Base-by-base conservation (phyloP, 2,797 vertebrate species). In the Sebastes taczanowskii region DNA sequence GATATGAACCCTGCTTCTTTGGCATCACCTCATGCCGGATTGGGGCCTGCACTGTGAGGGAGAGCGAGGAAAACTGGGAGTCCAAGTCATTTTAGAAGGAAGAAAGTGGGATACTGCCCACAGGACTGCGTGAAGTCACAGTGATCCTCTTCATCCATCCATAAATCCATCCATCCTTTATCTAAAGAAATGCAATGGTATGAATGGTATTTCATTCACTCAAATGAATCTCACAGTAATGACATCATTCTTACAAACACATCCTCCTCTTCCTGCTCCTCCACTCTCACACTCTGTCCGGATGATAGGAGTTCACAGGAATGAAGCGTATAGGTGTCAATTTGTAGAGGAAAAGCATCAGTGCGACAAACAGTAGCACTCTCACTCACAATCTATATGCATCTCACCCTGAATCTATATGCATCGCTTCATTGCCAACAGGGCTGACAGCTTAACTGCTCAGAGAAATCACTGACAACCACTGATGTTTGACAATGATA, bases 401-500 rank as follows among this genome's bases (percentile, higher is more conserved):
- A 83, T 78, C 81, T 74, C 65, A 66, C 52, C 30, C 55, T 1
- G 56, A 78, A 85, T 82, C 80, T 89, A 85, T 80, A 83, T 87
- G 88, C 78, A 88, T 87, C 81, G 71, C 67, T 73, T 77, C 76
- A 71, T 2, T 74, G 68, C 55, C 71, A 84, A 74, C 77, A 25
- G 38, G 74, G 78, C 79, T 74, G 81, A 88, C 72, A 80, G 83
- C 85, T 86, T 76, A 88, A 90, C 74, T 81, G 77, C 87, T 82
- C 32, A n/a, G 66, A 81, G 69, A 84, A 79, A 78, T 78, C 83
- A 83, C 80, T 74, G 84, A 86, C 74, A 73, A 65, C 68, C 62
- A 59, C 87, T 82, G 85, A 88, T 89, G 88, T 90, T 82, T 90
- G 86, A 90, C 88, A 79, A 71, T 60, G 85, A 84, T 73, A 78